These are phyloP conservation scores for Triops longicaudatus DNA, from an alignment of 1,140 invertebrate species.

Conservation along the genomic window DNA sequence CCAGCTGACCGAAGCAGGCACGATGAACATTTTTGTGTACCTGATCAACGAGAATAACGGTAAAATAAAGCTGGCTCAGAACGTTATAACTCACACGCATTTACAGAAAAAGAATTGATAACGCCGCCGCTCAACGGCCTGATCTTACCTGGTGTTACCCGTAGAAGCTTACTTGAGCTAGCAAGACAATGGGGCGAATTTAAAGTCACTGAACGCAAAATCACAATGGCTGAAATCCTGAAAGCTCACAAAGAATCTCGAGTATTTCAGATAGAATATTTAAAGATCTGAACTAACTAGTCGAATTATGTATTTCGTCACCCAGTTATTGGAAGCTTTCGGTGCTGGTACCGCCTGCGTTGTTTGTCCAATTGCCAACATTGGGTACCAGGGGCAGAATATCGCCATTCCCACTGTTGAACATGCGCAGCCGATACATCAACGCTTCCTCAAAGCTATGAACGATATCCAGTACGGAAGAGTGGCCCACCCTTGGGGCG, in stretches of 20 bases:
- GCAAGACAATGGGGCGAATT: slow-evolving; percentile 77
- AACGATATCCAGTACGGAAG: slow-evolving; percentile 79
- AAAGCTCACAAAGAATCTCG: slow-evolving; percentile 65
- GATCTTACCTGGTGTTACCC: slow-evolving; percentile 87
- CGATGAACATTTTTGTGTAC: slow-evolving; percentile 96
- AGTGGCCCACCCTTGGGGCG: slow-evolving; percentile 66
- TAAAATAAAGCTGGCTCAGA: slow-evolving; percentile 40
- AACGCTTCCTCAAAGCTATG: slow-evolving; percentile 58
- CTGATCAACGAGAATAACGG: slow-evolving; percentile 83
- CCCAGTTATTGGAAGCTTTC: slow-evolving; percentile 82
- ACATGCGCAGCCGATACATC: slow-evolving; percentile 36
- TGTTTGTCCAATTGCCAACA: slow-evolving; percentile 76
- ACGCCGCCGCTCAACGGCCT: slow-evolving; percentile 87
- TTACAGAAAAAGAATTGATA: slow-evolving; percentile 75
- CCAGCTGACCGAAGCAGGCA: slow-evolving; percentile 93
- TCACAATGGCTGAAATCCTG: slow-evolving; percentile 79
- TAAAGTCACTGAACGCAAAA: slow-evolving; percentile 66
- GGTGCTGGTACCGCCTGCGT: slow-evolving; percentile 89
- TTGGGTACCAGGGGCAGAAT: slow-evolving; percentile 58
- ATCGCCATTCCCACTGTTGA: slow-evolving; percentile 63
- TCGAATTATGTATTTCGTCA: slow-evolving; percentile 33
- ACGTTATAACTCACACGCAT: neutral
- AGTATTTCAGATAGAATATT: slow-evolving; percentile 50
- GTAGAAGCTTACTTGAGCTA: slow-evolving; percentile 76
- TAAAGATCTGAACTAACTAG: neutral